phyloP scores from a whole-genome alignment of 2,797 vertebrate genomes.

The Carcharodon carcharias region DNA sequence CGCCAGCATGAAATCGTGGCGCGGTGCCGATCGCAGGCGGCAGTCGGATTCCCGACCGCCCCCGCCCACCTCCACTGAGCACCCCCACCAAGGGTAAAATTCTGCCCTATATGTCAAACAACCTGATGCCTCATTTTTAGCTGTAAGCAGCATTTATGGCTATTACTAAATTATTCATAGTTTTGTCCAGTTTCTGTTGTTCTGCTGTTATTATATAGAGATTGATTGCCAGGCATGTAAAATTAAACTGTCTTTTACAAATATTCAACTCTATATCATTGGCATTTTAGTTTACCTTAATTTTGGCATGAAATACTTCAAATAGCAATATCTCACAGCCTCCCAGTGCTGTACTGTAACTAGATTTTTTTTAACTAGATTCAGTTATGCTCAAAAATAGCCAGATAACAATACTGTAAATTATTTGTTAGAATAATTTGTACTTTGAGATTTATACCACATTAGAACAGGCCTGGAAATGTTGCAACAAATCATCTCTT shows the following conservation, averaged over 20 bases:
- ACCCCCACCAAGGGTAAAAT: no score
- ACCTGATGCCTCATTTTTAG: background rate
- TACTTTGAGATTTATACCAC: background rate
- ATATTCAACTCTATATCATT: background rate
- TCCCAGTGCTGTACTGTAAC: background rate
- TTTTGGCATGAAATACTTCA: slow-evolving; percentile 20
- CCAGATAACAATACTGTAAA: background rate
- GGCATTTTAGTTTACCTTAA: slow-evolving; percentile 1
- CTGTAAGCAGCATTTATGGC: background rate
- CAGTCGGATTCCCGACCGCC: no score
- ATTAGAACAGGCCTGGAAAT: background rate
- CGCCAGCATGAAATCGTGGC: no score
- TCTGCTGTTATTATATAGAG: background rate
- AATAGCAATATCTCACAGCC: background rate
- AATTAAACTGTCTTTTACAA: slow-evolving; percentile 8
- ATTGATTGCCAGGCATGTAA: slow-evolving; percentile 6
- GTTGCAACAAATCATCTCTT: background rate
- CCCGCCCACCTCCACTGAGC: no score
- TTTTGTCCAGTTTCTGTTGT: background rate
- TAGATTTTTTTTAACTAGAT: background rate
- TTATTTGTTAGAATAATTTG: background rate
- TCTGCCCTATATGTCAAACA: background rate
- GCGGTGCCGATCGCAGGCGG: no score
- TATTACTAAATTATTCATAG: background rate
- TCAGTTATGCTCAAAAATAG: background rate